These are phyloP conservation scores for Amblyraja radiata DNA, from an alignment of 2,797 vertebrate genomes.

Conservation along the genomic window DNA sequence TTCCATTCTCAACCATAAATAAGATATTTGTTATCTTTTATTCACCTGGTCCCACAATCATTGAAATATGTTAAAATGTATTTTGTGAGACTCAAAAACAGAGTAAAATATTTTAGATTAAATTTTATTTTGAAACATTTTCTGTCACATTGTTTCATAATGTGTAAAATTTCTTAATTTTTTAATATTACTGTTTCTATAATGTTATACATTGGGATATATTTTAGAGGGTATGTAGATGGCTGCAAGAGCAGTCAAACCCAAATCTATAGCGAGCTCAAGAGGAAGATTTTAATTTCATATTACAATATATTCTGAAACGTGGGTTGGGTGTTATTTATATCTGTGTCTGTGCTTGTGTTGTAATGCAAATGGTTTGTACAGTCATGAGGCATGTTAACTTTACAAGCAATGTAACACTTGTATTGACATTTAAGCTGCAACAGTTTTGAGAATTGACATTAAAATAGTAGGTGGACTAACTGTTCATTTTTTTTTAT, in stretches of 20 bases:
- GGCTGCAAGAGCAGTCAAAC: neutral
- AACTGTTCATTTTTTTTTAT: too few relatives aligned
- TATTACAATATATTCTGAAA: neutral
- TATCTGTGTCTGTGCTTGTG: too few relatives aligned
- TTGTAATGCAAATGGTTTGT: too few relatives aligned
- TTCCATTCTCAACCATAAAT: neutral
- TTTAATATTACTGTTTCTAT: neutral
- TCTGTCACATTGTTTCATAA: neutral
- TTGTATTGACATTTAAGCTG: too few relatives aligned
- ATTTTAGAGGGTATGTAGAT: neutral
- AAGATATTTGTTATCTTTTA: neutral
- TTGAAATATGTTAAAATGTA: neutral
- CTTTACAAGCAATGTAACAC: too few relatives aligned
- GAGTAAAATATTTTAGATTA: neutral
- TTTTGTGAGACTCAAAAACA: neutral
- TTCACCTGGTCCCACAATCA: neutral
- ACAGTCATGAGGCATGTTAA: too few relatives aligned
- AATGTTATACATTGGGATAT: neutral
- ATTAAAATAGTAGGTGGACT: too few relatives aligned
- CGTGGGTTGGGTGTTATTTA: too few relatives aligned
- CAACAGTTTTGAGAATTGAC: too few relatives aligned
- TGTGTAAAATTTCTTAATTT: neutral
- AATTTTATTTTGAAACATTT: neutral
- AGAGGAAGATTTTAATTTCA: neutral
- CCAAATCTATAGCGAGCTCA: neutral